Conservation (phyloP, 2,113 vertebrate species). For the Odontesthes bonariensis region DNA sequence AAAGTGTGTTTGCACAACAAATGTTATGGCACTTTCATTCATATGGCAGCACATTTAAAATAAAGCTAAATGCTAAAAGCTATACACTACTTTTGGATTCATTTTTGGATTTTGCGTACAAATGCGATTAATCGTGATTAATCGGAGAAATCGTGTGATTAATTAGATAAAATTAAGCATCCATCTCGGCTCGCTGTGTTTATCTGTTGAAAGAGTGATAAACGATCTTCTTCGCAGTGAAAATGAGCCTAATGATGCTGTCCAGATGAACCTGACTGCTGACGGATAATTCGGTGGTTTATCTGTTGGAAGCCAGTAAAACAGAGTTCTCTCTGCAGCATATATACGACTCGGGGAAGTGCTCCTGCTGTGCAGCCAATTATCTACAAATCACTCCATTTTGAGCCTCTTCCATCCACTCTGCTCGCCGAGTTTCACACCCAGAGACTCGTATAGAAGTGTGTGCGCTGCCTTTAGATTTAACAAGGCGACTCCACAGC, state of each 20-base stretch:
- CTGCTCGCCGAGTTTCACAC: conserved; percentile 3
- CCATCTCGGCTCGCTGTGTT: too few relatives aligned
- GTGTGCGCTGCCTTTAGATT: neutral
- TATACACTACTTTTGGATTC: too few relatives aligned
- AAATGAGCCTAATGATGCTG: neutral
- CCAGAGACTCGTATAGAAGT: neutral
- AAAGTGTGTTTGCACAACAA: too few relatives aligned
- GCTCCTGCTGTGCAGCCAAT: conserved; percentile 35
- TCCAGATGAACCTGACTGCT: neutral
- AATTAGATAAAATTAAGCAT: too few relatives aligned
- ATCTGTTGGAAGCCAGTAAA: conserved; percentile 17
- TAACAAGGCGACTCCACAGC: conserved; percentile 1
- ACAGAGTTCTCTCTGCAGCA: neutral
- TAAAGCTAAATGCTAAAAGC: too few relatives aligned
- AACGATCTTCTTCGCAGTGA: neutral
- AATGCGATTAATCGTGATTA: too few relatives aligned
- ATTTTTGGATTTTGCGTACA: too few relatives aligned
- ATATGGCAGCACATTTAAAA: too few relatives aligned
- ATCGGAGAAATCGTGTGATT: too few relatives aligned
- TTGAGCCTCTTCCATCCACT: conserved; percentile 15
- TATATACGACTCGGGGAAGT: neutral
- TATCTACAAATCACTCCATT: conserved; percentile 14
- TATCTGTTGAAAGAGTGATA: neutral
- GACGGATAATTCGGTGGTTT: neutral
- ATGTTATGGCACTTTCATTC: too few relatives aligned